Evolutionary conservation across 2,888 invertebrate genomes (phyloP).

Genomic region (Hecatera dysodea): DNA sequence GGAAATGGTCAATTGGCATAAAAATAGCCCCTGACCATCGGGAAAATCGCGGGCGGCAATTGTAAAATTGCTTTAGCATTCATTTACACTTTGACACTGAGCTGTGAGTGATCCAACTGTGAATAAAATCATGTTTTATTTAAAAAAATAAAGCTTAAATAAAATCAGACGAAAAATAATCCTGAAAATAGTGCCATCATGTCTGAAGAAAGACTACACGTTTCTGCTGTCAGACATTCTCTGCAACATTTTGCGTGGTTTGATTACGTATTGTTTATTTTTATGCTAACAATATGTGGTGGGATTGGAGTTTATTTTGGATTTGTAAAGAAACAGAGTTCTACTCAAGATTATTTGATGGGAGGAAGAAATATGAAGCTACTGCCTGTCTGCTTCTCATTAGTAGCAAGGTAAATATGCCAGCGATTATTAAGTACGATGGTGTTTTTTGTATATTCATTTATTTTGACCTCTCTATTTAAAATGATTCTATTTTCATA

Average conservation of each 20-base stretch:
- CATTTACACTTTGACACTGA: conserved; percentile 60
- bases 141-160: conserved; percentile 7
- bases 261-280: conserved; percentile 93
- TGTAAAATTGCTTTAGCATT: conserved; percentile 79
- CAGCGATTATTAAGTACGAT: too few species aligned
- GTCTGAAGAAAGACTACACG: conserved; percentile 72
- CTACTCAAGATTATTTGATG: conserved; percentile 94
- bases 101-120: conserved; percentile 27
- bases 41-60: conserved; percentile 81
- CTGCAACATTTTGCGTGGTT: conserved; percentile 89
- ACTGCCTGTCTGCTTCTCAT: conserved; percentile 95
- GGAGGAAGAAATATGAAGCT: conserved; percentile 95
- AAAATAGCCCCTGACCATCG: conserved; percentile 77
- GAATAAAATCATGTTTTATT: conserved; percentile 1
- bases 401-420: conserved; percentile 93
- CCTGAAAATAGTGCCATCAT: conserved; percentile 47
- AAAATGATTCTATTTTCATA: too few species aligned
- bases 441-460: too few species aligned
- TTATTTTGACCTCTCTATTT: too few species aligned
- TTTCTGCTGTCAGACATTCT: conserved; percentile 73
- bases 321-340: conserved; percentile 91
- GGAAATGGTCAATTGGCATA: conserved; percentile 80
- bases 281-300: conserved; percentile 94
- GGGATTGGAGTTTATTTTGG: conserved; percentile 95
- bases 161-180: background rate